A percentile compares a stretch with the other conserved stretches of the same genome.
phyloP scores from a whole-genome alignment of 2,888 invertebrate species.

The Timema cristinae region DNA sequence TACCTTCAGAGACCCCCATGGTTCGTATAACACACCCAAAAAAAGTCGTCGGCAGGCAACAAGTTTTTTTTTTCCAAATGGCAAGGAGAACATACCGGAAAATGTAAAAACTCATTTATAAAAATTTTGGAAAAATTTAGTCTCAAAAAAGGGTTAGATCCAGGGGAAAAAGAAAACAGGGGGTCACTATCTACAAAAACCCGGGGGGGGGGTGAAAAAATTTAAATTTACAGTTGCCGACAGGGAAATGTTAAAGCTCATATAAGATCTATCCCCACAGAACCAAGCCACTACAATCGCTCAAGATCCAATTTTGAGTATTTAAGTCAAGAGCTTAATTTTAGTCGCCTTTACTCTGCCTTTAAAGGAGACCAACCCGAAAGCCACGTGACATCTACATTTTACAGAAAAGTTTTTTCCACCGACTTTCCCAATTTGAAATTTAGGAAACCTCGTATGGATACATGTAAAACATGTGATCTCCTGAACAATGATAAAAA shows the following conservation, averaged over 20 bases:
- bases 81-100: not conserved
- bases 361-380: not conserved
- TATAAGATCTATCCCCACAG: slow-evolving; percentile 1
- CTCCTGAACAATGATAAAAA: not conserved
- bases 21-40: not conserved
- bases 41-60: slow-evolving; percentile 7
- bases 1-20: not conserved
- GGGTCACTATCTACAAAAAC: too few species aligned
- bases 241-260: too few species aligned
- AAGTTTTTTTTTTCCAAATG: not conserved
- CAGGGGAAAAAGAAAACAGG: not conserved
- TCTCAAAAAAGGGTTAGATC: not conserved
- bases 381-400: slow-evolving; percentile 1
- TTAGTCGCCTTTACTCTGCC: too few species aligned
- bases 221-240: too few species aligned
- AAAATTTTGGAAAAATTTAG: not conserved
- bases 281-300: slow-evolving; percentile 10
- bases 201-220: too few species aligned
- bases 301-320: not conserved
- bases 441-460: not conserved
- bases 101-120: not conserved
- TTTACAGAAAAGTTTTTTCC: not conserved
- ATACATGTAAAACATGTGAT: not conserved
- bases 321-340: not conserved
- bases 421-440: not conserved